A percentile compares a stretch with the other conserved stretches of the same genome.
Conservation (phyloP, 2,797 vertebrate genomes). For the Sebastes umbrosus region DNA sequence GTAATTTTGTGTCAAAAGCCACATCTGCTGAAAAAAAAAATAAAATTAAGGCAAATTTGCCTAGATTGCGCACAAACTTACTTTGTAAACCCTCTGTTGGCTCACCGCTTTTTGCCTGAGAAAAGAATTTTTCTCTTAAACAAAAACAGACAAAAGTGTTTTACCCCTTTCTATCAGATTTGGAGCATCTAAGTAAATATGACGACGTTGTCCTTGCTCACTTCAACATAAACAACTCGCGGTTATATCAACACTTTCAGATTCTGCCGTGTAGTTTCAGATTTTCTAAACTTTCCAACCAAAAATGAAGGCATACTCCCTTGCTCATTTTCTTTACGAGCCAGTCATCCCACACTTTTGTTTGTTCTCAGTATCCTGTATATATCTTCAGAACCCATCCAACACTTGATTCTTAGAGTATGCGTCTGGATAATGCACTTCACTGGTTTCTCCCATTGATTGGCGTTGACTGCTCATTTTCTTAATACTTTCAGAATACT, state of each 20-base stretch:
- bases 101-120: not conserved
- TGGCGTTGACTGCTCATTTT: conserved; percentile 13
- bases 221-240: conserved; percentile 4
- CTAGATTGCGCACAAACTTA: not conserved
- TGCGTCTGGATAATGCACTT: conserved; percentile 7
- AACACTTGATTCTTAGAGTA: not conserved
- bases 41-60: not conserved
- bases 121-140: not conserved
- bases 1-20: conserved; percentile 48
- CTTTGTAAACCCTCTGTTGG: not conserved
- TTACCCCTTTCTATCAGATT: conserved; percentile 29
- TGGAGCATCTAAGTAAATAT: conserved; percentile 29
- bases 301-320: not conserved
- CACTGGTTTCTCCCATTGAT: conserved; percentile 4
- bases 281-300: not conserved
- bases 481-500: conserved; percentile 6
- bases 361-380: not conserved
- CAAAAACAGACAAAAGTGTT: conserved; percentile 32
- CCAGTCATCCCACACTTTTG: not conserved
- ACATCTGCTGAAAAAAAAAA: conserved; percentile 18
- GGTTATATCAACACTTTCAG: not conserved
- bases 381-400: conserved; percentile 10
- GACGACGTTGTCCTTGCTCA: conserved; percentile 11
- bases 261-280: not conserved
- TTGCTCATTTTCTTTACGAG: not conserved